These are phyloP conservation scores for Mus caroli DNA, from an alignment of 2,797 vertebrate genomes.

Conservation along the genomic window DNA sequence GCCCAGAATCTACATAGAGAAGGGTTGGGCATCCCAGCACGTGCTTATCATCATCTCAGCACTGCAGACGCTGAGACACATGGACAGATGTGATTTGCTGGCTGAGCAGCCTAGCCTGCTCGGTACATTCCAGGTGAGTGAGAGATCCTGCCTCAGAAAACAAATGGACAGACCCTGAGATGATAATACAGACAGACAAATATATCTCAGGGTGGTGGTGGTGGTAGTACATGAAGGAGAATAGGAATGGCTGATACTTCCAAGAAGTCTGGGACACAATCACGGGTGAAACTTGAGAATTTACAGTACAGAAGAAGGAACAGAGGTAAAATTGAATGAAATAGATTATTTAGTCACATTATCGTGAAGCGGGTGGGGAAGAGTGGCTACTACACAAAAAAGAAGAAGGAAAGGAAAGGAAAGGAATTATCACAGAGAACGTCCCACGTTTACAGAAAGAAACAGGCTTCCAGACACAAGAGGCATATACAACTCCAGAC, in stretches of 20 bases:
- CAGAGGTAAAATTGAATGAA: neutral
- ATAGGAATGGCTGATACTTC: neutral
- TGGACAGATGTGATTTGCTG: neutral
- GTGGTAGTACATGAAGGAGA: neutral
- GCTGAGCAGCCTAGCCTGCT: neutral
- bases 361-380: neutral
- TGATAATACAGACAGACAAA: neutral
- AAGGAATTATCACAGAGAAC: neutral
- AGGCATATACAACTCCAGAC: neutral
- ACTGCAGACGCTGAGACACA: neutral
- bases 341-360: neutral
- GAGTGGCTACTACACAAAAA: neutral
- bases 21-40: too few species aligned
- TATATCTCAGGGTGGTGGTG: too few species aligned
- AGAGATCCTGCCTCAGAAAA: neutral
- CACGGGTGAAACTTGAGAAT: neutral
- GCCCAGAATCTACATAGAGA: neutral
- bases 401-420: too few species aligned
- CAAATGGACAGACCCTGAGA: neutral
- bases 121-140: neutral
- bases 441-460: neutral
- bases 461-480: neutral
- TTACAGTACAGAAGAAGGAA: neutral
- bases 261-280: neutral
- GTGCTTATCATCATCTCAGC: neutral